These are phyloP conservation scores for Arctia plantaginis DNA, from an alignment of 2,888 invertebrate genomes.

Conservation along the genomic window DNA sequence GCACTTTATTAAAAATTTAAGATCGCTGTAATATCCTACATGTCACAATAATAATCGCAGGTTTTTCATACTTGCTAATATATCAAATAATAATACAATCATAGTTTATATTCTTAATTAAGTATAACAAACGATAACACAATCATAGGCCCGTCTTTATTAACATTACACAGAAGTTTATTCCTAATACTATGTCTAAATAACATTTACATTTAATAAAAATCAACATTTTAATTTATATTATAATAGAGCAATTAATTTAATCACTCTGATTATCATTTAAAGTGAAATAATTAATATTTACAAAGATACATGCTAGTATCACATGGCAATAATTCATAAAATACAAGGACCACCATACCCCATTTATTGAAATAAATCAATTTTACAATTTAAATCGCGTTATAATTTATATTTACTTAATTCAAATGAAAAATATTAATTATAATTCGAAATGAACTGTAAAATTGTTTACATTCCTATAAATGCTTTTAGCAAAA, in stretches of 20 bases:
- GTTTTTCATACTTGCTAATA: not conserved
- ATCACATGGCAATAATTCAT: conserved; percentile 54
- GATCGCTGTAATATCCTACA: not conserved
- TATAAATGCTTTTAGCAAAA: conserved; percentile 14
- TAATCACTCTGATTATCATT: conserved; percentile 30
- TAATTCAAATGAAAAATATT: not conserved
- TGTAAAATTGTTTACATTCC: conserved; percentile 18
- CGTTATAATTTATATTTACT: not conserved
- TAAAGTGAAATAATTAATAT: conserved; percentile 26
- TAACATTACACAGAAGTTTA: conserved; percentile 3
- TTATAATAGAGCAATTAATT: conserved; percentile 38
- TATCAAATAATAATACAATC: conserved; percentile 16
- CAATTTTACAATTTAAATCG: conserved; percentile 13
- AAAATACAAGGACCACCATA: conserved; percentile 14
- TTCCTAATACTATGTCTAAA: not conserved
- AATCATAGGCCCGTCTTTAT: conserved; percentile 13
- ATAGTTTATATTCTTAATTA: conserved; percentile 18
- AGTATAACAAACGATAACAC: conserved; percentile 30
- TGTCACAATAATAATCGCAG: not conserved
- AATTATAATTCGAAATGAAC: not conserved
- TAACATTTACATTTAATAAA: not conserved
- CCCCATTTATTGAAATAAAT: conserved; percentile 11
- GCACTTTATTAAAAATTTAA: not conserved
- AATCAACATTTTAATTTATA: conserved; percentile 16
- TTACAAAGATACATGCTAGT: conserved; percentile 48